phyloP scores from a whole-genome alignment of 2,797 vertebrate species.

The Stomatorhinus walkeri region DNA sequence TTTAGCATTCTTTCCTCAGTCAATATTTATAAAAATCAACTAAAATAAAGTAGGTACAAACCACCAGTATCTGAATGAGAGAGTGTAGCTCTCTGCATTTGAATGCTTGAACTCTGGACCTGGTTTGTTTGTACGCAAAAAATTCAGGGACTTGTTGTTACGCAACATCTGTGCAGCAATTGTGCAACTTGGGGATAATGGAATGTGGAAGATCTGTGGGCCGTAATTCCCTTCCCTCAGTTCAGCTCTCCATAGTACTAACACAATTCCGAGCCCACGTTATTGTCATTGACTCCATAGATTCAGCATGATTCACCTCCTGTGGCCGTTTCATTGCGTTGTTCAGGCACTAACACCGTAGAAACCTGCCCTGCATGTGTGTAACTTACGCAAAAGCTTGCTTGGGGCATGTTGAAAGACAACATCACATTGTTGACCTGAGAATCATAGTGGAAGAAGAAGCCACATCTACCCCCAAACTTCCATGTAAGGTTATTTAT shows the following conservation, averaged over 20 bases:
- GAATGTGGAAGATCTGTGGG: not conserved
- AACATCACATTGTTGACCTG: not conserved
- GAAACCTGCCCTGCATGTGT: not conserved
- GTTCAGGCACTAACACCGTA: not conserved
- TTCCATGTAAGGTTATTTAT: not conserved
- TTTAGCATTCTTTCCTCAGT: not conserved
- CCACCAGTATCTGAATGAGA: not conserved
- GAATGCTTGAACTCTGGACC: not conserved
- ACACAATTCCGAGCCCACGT: not conserved
- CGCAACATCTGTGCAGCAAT: not conserved
- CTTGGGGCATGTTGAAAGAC: not conserved
- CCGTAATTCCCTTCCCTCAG: not conserved
- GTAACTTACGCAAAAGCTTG: not conserved
- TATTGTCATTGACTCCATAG: not conserved
- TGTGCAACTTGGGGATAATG: not conserved
- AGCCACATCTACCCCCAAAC: not conserved
- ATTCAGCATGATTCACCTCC: not conserved
- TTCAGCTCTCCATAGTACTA: not conserved
- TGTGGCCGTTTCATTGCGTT: not conserved
- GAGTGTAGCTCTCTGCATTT: not conserved
- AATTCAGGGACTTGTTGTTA: not conserved
- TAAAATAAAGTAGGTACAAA: not conserved
- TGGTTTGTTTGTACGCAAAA: not conserved
- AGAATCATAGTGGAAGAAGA: not conserved
- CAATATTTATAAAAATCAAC: not conserved